phyloP scores from a whole-genome alignment of 2,113 vertebrate genomes.

The Takifugu flavidus region DNA sequence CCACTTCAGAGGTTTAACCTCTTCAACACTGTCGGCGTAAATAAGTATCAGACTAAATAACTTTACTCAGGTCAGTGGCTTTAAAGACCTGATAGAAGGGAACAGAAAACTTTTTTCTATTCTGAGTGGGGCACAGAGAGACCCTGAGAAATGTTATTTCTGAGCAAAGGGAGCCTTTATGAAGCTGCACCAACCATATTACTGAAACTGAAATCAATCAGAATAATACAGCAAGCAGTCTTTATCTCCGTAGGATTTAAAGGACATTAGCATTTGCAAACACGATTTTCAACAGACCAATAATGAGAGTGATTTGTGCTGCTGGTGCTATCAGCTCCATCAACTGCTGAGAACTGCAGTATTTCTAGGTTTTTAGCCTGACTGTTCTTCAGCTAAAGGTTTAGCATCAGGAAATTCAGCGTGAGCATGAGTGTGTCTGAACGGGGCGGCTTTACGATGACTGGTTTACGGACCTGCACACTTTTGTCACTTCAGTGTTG shows the following conservation, averaged over 20 bases:
- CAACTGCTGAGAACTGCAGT: conserved; percentile 61
- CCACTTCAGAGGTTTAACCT: too few species aligned
- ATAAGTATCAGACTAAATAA: background rate
- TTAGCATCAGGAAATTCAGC: conserved; percentile 73
- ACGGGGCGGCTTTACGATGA: conserved; percentile 85
- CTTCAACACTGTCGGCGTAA: too few species aligned
- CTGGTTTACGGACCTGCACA: conserved; percentile 88
- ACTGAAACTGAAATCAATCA: conserved; percentile 15
- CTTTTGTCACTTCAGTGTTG: conserved; percentile 87
- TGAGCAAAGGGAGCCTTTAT: too few species aligned
- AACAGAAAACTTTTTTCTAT: conserved; percentile 9
- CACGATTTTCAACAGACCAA: conserved; percentile 69
- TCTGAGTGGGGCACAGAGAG: conserved; percentile 1
- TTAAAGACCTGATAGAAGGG: conserved; percentile 1
- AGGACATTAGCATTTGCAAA: conserved; percentile 68
- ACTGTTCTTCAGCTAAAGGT: conserved; percentile 51
- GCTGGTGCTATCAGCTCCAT: conserved; percentile 33
- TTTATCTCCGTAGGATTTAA: conserved; percentile 67
- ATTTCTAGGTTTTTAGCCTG: conserved; percentile 48
- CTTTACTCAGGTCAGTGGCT: conserved; percentile 26
- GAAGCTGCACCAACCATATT: conserved; percentile 27
- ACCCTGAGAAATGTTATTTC: conserved; percentile 26
- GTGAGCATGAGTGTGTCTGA: conserved; percentile 85
- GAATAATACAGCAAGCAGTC: conserved; percentile 16
- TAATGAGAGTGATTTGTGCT: conserved; percentile 70